Percentiles rank a stretch among this genome's conserved stretches.
These are phyloP conservation scores for Zalophus californianus DNA, from an alignment of 2,797 vertebrate genomes.

Conservation along the genomic window DNA sequence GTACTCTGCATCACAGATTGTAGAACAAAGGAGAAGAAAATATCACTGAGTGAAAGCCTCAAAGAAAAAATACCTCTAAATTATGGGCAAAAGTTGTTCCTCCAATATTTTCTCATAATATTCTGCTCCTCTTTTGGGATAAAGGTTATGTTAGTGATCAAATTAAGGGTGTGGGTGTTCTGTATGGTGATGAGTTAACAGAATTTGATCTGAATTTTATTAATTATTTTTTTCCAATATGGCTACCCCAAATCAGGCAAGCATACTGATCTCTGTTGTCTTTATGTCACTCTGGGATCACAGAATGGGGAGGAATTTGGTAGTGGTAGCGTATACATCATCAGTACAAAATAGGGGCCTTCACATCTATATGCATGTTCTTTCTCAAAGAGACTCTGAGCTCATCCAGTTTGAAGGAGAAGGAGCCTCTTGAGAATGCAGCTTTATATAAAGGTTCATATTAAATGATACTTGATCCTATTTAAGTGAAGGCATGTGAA, in stretches of 20 bases:
- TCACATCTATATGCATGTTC: neutral
- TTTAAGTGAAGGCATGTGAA: slow-evolving; percentile 63
- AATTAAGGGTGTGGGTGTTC: neutral
- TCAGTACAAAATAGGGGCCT: neutral
- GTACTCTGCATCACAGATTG: neutral
- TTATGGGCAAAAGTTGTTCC: neutral
- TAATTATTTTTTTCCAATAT: neutral
- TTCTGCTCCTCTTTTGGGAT: neutral
- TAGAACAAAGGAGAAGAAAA: neutral
- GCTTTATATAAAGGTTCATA: slow-evolving; percentile 49
- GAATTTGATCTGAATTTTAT: neutral
- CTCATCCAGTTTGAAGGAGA: slow-evolving; percentile 31
- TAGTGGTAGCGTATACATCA: neutral
- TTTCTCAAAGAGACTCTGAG: neutral
- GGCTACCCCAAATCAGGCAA: neutral
- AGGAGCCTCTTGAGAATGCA: slow-evolving; percentile 9
- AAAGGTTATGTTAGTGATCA: neutral
- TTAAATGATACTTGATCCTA: slow-evolving; percentile 66
- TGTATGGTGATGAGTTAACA: neutral
- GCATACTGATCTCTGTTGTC: neutral
- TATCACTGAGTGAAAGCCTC: neutral
- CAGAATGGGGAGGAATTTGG: neutral
- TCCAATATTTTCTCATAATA: neutral
- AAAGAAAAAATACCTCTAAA: neutral
- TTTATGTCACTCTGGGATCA: neutral